Evolutionary conservation across 2,797 vertebrate species (phyloP).

Genomic region (Sebastes miniatus): DNA sequence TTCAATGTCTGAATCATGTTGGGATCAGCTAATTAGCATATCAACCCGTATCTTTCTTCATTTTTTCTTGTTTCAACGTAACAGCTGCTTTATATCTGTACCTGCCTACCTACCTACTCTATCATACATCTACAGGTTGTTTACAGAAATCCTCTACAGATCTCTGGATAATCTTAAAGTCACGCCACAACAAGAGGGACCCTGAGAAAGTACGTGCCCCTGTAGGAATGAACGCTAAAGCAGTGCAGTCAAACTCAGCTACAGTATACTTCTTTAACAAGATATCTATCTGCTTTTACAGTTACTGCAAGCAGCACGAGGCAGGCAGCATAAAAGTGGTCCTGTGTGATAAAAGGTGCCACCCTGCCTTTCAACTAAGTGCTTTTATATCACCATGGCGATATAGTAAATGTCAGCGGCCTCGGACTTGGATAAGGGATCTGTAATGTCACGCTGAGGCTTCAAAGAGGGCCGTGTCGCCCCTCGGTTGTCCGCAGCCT

Average conservation of each 20-base stretch:
- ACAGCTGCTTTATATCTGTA: not conserved
- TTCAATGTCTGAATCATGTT: not conserved
- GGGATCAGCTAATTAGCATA: not conserved
- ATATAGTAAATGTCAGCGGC: conserved; percentile 66
- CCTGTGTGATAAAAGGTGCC: conserved; percentile 46
- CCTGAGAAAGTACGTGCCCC: conserved; percentile 61
- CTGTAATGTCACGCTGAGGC: conserved; percentile 47
- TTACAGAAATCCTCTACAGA: conserved; percentile 10
- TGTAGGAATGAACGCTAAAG: conserved; percentile 38
- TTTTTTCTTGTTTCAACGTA: not conserved
- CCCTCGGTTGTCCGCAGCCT: conserved; percentile 27
- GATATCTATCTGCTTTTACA: conserved; percentile 22
- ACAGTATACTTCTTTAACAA: conserved; percentile 19
- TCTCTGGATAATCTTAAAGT: not conserved
- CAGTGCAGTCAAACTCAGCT: conserved; percentile 36
- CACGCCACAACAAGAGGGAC: conserved; percentile 27
- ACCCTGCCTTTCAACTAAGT: conserved; percentile 45
- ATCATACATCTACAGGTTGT: conserved; percentile 7
- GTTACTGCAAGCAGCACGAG: conserved; percentile 20
- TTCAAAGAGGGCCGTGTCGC: conserved; percentile 21
- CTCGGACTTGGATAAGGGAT: conserved; percentile 32
- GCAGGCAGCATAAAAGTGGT: conserved; percentile 28
- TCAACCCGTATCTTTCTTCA: not conserved
- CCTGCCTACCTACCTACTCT: not conserved
- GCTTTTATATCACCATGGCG: conserved; percentile 58